Evolutionary conservation across 1,140 invertebrate species (phyloP).

Genomic region (Leguminivora glycinivorella): DNA sequence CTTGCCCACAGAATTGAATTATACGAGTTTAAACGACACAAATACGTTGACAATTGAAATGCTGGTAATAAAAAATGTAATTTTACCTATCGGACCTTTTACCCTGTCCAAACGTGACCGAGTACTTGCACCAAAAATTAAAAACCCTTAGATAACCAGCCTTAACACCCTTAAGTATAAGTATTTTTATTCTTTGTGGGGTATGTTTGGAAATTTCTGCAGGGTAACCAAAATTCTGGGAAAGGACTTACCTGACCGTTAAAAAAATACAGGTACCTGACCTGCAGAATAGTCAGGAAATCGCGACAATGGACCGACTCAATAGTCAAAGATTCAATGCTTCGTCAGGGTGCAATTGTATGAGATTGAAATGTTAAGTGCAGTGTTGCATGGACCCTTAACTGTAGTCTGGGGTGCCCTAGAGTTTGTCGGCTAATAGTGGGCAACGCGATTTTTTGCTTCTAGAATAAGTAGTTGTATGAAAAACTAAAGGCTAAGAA

Average conservation of each 20-base stretch:
- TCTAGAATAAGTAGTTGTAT: neutral
- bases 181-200: neutral
- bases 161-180: neutral
- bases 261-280: conserved; percentile 19
- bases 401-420: conserved; percentile 1
- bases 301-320: neutral
- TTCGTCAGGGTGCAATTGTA: conserved; percentile 16
- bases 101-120: conserved; percentile 14
- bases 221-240: conserved; percentile 2
- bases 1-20: neutral
- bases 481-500: neutral
- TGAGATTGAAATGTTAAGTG: conserved; percentile 15
- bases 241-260: conserved; percentile 15
- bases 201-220: neutral
- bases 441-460: neutral
- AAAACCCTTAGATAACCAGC: neutral
- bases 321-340: neutral
- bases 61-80: neutral
- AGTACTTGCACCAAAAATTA: conserved; percentile 6
- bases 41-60: conserved; percentile 7
- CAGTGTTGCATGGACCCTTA: neutral
- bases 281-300: conserved; percentile 22
- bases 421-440: neutral
- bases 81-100: conserved; percentile 12
- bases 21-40: conserved; percentile 3